Evolutionary conservation across 1,140 invertebrate genomes (phyloP), one percentile per base, ranked within the genome.

Genomic region (Procambarus virginalis): DNA sequence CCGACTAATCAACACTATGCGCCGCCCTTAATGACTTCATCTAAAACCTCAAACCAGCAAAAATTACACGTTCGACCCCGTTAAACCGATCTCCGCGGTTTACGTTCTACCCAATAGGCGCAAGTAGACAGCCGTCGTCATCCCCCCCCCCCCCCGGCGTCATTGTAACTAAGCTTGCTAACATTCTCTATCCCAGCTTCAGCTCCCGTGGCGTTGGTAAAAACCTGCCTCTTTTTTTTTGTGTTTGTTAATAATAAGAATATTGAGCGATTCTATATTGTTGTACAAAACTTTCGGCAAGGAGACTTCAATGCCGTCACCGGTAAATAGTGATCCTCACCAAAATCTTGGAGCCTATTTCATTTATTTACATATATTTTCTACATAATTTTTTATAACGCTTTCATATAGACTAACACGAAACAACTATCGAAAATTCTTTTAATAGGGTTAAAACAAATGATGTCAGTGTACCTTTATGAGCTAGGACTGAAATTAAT

Each of bases 11-110:
- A 81, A 60, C 51, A 49, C 17, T n/a, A 78, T n/a, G 77, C 48
- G 77, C 12, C 77, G 77, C 48, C 55, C n/a, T 45, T 81, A 60
- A 81, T 81, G 51, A 60, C 55, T 81, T 48, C 79, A 81, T 60
- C 79, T 34, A 45, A 55, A 45, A n/a, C 51, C 79, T 81, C 79
- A 81, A 58, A 55, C 51, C 79, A 55, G 51, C 51, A 60, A 60
- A 81, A 81, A n/a, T 34, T 34, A 45, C 51, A 60, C 79, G 5
- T 60, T 34, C 12, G 17, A 64, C 60, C 60, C 60, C 60, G 60
- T 64, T 64, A 64, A 10, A 64, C 14, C 60, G 17, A 17, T 17
- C 60, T 17, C 60, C 60, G 17, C 55, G 10, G 55, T 10, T 6
- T 10, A 6, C 5, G 10, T 6, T 6, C 55, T 6, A 5, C 5